A percentile compares a stretch with the other conserved stretches of the same genome.
Conservation (phyloP, 2,113 vertebrate species). For the Melanocharis versteri region DNA sequence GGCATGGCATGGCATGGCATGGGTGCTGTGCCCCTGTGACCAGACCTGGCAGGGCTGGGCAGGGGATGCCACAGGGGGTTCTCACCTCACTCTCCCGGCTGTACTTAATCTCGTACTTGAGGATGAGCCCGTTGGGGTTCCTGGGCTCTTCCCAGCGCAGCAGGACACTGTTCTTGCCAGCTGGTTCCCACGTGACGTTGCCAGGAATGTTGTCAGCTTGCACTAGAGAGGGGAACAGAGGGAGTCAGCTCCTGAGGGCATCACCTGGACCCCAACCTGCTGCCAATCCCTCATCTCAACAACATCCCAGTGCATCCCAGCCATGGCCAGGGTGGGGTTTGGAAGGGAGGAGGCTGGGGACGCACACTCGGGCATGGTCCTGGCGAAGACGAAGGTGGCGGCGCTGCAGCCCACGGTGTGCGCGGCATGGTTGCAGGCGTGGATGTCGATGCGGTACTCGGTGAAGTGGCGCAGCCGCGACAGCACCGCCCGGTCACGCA, state of each 20-base stretch:
- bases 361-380: constrained; percentile 78
- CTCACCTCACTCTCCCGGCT: constrained; percentile 75
- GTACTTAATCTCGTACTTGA: constrained; percentile 82
- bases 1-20: no score
- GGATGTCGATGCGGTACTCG: constrained; percentile 81
- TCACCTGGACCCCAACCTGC: rapidly evolving
- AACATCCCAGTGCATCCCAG: neutral
- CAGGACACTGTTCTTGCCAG: constrained; percentile 68
- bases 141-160: constrained; percentile 75
- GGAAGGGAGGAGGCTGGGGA: neutral
- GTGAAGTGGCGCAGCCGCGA: constrained; percentile 77
- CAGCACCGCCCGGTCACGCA: constrained; percentile 71
- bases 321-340: rapidly evolving
- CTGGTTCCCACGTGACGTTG: constrained; percentile 70
- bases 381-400: constrained; percentile 78
- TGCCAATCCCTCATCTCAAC: neutral
- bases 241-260: neutral
- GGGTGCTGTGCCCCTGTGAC: neutral
- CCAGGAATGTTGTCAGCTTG: constrained; percentile 77
- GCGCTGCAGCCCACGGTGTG: constrained; percentile 80
- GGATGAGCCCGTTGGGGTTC: constrained; percentile 80
- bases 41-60: neutral
- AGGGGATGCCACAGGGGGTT: rapidly evolving
- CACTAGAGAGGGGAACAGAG: constrained; percentile 19
- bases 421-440: constrained; percentile 80